Evolutionary conservation across 2,113 vertebrate genomes (phyloP).

Genomic region (Ranitomeya imitator): DNA sequence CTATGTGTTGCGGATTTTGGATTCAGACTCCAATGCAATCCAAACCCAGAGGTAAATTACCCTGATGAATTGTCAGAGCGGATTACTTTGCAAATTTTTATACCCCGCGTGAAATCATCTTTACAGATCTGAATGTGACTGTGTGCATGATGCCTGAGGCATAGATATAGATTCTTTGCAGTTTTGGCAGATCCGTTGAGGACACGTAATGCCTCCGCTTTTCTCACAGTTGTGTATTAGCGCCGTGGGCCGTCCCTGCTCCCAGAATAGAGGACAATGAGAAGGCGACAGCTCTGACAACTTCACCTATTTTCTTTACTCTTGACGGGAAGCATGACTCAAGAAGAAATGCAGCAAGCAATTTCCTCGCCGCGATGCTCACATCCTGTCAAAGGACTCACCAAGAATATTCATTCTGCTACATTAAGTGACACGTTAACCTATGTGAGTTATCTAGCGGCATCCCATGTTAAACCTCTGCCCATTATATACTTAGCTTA

Average conservation of each 20-base stretch:
- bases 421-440: not conserved
- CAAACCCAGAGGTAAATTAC: no score
- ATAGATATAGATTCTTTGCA: not conserved
- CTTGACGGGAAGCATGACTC: conserved; percentile 50
- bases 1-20: no score
- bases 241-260: not conserved
- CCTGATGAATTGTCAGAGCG: no score
- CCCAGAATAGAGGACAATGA: not conserved
- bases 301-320: conserved; percentile 48
- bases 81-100: no score
- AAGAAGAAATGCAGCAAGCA: conserved; percentile 42
- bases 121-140: not conserved
- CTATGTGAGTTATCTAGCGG: not conserved
- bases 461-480: no score
- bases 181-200: not conserved
- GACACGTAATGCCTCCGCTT: not conserved
- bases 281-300: not conserved
- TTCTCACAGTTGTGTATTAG: not conserved
- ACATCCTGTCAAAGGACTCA: conserved; percentile 42
- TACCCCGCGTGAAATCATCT: no score
- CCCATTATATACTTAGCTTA: no score
- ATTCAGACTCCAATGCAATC: no score
- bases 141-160: not conserved
- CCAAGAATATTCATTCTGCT: conserved; percentile 7
- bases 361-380: conserved; percentile 35